Conservation (phyloP, 2,888 invertebrate genomes). For the Oasisia sp. region DNA sequence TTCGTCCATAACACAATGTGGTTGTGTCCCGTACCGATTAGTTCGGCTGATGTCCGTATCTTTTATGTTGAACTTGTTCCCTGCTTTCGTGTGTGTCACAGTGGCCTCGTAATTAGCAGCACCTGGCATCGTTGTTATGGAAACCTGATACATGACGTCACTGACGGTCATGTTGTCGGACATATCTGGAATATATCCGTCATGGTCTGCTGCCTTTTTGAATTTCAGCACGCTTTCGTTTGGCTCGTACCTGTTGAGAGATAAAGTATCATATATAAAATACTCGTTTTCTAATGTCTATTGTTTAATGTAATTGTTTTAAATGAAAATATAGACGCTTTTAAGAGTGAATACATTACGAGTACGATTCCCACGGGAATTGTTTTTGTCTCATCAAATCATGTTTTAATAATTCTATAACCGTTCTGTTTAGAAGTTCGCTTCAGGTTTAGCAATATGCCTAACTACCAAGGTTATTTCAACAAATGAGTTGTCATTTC, state of each 20-base stretch:
- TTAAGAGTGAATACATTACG: no score
- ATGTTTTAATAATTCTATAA: no score
- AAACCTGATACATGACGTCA: slow-evolving; percentile 76
- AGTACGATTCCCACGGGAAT: no score
- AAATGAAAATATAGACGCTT: no score
- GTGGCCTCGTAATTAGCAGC: slow-evolving; percentile 85
- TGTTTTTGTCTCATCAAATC: no score
- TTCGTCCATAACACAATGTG: slow-evolving; percentile 79
- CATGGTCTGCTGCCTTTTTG: background rate
- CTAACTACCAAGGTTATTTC: no score
- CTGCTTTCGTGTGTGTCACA: slow-evolving; percentile 59
- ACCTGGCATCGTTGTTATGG: slow-evolving; percentile 79
- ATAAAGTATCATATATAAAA: background rate
- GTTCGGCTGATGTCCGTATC: slow-evolving; percentile 70
- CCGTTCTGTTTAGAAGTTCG: no score
- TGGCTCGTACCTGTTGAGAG: background rate
- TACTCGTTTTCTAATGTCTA: background rate
- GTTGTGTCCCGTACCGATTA: slow-evolving; percentile 84
- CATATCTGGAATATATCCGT: background rate
- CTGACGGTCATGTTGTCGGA: background rate
- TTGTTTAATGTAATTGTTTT: background rate
- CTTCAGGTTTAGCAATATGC: no score
- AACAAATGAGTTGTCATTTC: no score
- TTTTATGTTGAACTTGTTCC: background rate
- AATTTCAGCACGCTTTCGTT: background rate